Conservation (phyloP, 2,888 invertebrate genomes). For the Agrochola lychnidis region DNA sequence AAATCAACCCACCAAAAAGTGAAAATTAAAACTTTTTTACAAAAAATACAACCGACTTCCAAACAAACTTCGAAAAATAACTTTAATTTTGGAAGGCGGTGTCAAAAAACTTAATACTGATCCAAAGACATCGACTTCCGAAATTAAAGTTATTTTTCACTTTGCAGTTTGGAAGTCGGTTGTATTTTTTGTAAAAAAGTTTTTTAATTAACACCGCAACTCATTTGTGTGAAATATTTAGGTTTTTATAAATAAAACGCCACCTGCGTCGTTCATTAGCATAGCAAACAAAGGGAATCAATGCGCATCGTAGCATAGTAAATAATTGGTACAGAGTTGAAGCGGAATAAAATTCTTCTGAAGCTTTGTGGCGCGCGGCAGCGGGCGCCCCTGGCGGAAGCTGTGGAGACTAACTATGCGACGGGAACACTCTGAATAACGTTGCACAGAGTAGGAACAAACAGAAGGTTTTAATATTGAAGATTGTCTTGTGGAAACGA, state of each 20-base stretch:
- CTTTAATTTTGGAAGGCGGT: too few relatives aligned
- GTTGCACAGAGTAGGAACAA: constrained; percentile 67
- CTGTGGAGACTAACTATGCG: constrained; percentile 78
- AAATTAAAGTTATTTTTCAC: too few relatives aligned
- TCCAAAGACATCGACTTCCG: too few relatives aligned
- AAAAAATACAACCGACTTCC: too few relatives aligned
- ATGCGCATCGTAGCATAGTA: constrained; percentile 58
- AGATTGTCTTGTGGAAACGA: neutral
- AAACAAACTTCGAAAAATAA: too few relatives aligned
- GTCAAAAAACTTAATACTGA: too few relatives aligned
- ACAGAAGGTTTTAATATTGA: constrained; percentile 49
- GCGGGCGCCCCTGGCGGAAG: constrained; percentile 71
- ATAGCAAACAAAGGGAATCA: constrained; percentile 63
- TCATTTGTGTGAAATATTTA: neutral
- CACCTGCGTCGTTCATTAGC: constrained; percentile 52
- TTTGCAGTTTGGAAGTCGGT: too few relatives aligned
- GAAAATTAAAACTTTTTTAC: too few relatives aligned
- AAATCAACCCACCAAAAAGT: too few relatives aligned
- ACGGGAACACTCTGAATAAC: constrained; percentile 76
- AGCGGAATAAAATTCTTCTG: constrained; percentile 76
- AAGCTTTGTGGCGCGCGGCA: constrained; percentile 66
- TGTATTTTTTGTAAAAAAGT: too few relatives aligned
- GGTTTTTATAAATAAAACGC: constrained; percentile 12
- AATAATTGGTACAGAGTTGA: constrained; percentile 64
- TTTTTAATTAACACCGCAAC: neutral